phyloP scores from a whole-genome alignment of 2,113 vertebrate species.

The Nycticorax nycticorax region DNA sequence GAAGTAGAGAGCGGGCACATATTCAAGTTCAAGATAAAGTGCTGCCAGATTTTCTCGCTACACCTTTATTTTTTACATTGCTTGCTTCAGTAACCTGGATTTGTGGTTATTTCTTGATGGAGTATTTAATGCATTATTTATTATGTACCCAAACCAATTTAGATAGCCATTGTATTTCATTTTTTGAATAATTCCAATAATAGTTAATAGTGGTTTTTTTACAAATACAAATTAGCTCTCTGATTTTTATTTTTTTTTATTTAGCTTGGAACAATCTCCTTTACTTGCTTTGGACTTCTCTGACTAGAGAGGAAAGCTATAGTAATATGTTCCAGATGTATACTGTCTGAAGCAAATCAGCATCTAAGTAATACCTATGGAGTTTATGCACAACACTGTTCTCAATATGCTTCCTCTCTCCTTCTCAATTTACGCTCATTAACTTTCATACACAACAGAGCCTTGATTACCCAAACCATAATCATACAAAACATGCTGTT shows the following conservation, averaged over 20 bases:
- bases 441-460: not conserved
- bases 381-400: not conserved
- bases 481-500: not conserved
- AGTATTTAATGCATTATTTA: not conserved
- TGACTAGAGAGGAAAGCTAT: not conserved
- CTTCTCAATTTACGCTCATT: not conserved
- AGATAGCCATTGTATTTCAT: not conserved
- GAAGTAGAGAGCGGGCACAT: not conserved
- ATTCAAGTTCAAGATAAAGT: not conserved
- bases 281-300: not conserved
- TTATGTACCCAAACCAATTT: not conserved
- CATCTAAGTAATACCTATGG: not conserved
- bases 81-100: not conserved
- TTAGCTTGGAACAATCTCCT: not conserved
- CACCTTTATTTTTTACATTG: not conserved
- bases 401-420: not conserved
- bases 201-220: not conserved
- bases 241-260: not conserved
- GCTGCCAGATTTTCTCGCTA: not conserved
- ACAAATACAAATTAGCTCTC: not conserved
- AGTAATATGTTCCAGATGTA: not conserved
- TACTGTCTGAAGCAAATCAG: not conserved
- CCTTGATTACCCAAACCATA: not conserved
- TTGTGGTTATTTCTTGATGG: not conserved
- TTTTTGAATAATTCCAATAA: not conserved